Conservation (phyloP, 2,888 invertebrate genomes). For the Eupithecia vulgata region DNA sequence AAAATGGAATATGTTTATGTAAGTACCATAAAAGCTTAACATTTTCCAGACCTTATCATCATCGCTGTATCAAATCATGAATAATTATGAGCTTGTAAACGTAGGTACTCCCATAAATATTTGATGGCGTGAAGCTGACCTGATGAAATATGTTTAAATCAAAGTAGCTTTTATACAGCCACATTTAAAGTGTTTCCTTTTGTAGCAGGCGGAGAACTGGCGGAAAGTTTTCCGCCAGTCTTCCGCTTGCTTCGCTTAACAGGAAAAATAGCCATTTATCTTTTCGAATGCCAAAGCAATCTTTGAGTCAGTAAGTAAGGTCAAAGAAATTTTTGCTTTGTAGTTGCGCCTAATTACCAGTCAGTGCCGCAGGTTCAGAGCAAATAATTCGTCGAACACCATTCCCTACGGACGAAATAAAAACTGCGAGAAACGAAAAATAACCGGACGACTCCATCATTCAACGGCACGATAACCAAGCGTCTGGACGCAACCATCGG, state of each 20-base stretch:
- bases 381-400: no score
- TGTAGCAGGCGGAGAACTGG: not conserved
- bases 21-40: not conserved
- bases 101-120: not conserved
- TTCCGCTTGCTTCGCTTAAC: no score
- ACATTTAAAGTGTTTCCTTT: not conserved
- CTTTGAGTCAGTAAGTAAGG: not conserved
- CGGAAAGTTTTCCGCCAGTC: no score
- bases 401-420: not conserved
- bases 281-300: no score
- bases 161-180: not conserved
- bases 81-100: not conserved
- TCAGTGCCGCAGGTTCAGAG: no score
- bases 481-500: not conserved
- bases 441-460: not conserved
- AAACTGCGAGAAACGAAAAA: not conserved
- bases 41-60: not conserved
- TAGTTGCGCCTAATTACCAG: not conserved
- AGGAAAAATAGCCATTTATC: not conserved
- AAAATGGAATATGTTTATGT: not conserved
- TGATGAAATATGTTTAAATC: not conserved
- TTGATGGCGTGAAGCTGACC: constrained; percentile 9
- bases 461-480: not conserved
- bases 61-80: not conserved
- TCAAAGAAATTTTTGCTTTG: no score